Conservation (phyloP, 1,140 invertebrate genomes). For the Drosophila pachea region DNA sequence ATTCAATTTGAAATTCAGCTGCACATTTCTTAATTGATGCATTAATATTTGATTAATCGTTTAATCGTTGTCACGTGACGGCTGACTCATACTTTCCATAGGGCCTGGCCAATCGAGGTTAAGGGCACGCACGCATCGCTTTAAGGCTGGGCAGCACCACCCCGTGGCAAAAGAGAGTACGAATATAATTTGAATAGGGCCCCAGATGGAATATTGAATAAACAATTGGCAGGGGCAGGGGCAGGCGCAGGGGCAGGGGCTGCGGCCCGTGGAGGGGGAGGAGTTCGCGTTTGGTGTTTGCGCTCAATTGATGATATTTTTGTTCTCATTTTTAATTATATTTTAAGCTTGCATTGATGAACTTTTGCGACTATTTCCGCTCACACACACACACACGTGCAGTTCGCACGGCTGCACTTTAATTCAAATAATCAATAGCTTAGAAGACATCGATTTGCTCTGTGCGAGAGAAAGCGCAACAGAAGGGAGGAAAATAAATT, state of each 20-base stretch:
- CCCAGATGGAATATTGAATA: neutral
- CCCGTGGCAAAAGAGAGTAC: neutral
- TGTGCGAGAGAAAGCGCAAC: neutral
- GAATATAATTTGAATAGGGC: neutral
- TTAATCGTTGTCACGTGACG: constrained; percentile 2
- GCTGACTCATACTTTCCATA: neutral
- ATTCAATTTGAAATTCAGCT: neutral
- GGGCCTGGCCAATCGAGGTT: neutral
- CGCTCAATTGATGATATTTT: neutral
- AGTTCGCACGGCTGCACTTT: constrained; percentile 49
- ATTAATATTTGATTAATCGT: constrained; percentile 5
- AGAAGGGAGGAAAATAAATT: neutral
- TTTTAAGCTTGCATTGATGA: neutral
- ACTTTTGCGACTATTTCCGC: neutral
- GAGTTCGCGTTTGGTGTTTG: neutral
- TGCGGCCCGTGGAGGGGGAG: too few species aligned
- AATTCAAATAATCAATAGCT: constrained; percentile 62
- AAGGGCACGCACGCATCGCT: neutral
- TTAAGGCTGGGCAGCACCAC: neutral
- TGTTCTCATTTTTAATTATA: neutral
- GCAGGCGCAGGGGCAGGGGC: neutral
- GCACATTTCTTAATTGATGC: neutral
- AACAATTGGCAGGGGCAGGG: neutral
- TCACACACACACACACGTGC: too few species aligned
- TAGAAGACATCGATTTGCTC: constrained; percentile 3